Evolutionary conservation across 2,888 invertebrate genomes (phyloP).

Genomic region (Malachius bipustulatus): DNA sequence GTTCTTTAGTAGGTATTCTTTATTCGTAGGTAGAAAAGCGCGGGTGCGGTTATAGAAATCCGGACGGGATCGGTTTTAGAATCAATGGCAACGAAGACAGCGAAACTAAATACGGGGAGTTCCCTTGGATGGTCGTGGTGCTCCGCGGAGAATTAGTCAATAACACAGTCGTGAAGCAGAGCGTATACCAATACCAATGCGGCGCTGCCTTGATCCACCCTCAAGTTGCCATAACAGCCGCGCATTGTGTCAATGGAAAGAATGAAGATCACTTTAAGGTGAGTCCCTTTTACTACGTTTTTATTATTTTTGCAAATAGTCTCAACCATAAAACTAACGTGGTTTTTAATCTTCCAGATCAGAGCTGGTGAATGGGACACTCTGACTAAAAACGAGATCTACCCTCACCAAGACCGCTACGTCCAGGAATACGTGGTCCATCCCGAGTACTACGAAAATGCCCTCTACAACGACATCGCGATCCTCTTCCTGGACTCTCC

Average conservation of each 20-base stretch:
- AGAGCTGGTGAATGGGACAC: slow-evolving; percentile 80
- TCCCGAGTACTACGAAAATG: slow-evolving; percentile 50
- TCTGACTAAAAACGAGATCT: slow-evolving; percentile 57
- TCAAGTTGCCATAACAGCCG: slow-evolving; percentile 64
- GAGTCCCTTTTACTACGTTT: too few species aligned
- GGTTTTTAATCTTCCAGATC: too few species aligned
- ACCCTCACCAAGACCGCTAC: slow-evolving; percentile 56
- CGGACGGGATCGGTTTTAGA: slow-evolving; percentile 58
- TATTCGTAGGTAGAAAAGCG: too few species aligned
- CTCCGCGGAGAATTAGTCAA: slow-evolving; percentile 44
- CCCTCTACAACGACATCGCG: slow-evolving; percentile 64
- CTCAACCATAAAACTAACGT: too few species aligned
- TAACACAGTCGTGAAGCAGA: slow-evolving; percentile 39
- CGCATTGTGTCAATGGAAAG: slow-evolving; percentile 54
- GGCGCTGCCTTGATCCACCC: slow-evolving; percentile 72
- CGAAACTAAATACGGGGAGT: slow-evolving; percentile 66
- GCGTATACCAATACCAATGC: slow-evolving; percentile 63
- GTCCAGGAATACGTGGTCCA: slow-evolving; percentile 48
- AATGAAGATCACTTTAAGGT: slow-evolving; percentile 25
- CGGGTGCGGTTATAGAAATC: slow-evolving; percentile 64
- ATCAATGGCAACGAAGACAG: slow-evolving; percentile 53
- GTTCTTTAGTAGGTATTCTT: too few species aligned
- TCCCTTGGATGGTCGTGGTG: slow-evolving; percentile 74
- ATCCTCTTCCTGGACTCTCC: slow-evolving; percentile 52
- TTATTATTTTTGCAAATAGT: too few species aligned